Conservation (phyloP, 1,140 invertebrate genomes). For the Cyrtorhinus lividipennis region DNA sequence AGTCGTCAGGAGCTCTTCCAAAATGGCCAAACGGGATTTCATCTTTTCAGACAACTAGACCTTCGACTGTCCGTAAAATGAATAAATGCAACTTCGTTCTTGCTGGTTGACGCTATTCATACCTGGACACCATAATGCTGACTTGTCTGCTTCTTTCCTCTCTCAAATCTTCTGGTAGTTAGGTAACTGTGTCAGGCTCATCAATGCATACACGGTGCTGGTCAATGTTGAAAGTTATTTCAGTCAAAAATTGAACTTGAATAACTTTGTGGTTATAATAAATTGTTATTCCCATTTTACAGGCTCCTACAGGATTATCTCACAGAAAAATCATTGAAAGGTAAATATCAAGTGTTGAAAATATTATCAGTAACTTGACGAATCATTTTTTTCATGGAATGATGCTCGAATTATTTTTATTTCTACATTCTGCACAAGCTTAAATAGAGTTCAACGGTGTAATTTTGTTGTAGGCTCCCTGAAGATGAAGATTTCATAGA, state of each 20-base stretch:
- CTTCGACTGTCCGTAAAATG: no score
- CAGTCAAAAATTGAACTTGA: neutral
- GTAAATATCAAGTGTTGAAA: neutral
- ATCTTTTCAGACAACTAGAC: no score
- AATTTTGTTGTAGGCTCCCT: neutral
- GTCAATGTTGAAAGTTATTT: neutral
- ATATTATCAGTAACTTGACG: neutral
- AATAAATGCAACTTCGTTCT: no score
- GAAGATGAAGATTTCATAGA: constrained; percentile 16
- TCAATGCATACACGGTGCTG: neutral
- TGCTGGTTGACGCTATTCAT: no score
- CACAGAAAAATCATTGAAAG: constrained; percentile 4
- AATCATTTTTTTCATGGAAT: neutral
- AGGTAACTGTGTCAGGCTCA: neutral
- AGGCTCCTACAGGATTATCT: neutral
- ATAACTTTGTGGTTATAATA: neutral
- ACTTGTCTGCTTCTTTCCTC: neutral
- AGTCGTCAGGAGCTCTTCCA: no score
- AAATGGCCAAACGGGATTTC: no score
- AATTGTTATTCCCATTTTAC: neutral
- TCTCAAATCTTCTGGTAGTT: neutral
- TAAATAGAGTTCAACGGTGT: neutral
- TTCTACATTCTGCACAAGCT: neutral
- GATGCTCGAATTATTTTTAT: neutral
- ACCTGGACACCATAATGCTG: no score